Evolutionary conservation across 2,113 vertebrate genomes (phyloP).

Genomic region (Neotragus pygmaeus): DNA sequence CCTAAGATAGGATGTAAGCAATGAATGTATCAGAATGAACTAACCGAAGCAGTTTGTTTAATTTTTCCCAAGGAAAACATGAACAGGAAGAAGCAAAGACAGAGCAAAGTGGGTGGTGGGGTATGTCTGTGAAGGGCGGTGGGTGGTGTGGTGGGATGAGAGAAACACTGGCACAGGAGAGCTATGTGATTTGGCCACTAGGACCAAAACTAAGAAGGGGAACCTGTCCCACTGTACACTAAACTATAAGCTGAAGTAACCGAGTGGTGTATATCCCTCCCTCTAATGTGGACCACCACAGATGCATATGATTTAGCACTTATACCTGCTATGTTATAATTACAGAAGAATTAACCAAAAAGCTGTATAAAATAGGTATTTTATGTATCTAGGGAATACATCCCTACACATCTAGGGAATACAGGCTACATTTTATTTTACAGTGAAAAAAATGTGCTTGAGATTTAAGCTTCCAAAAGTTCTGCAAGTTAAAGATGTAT

Average conservation of each 20-base stretch:
- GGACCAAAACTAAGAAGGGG: neutral
- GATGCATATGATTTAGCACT: neutral
- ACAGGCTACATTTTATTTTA: neutral
- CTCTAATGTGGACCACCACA: neutral
- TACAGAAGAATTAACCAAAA: neutral
- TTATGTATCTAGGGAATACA: neutral
- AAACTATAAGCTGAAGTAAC: neutral
- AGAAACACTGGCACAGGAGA: neutral
- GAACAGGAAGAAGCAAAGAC: neutral
- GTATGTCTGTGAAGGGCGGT: neutral
- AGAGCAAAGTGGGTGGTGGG: neutral
- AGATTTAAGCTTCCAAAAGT: neutral
- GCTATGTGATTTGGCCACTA: neutral
- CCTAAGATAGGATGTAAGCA: neutral
- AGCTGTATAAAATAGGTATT: neutral
- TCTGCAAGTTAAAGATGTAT: neutral
- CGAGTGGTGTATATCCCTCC: neutral
- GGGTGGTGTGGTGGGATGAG: neutral
- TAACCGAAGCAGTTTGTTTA: conserved; percentile 44
- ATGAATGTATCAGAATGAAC: neutral
- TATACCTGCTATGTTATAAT: neutral
- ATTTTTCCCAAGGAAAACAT: neutral
- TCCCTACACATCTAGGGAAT: neutral
- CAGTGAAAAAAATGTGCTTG: neutral
- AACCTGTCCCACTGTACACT: neutral